Percentiles rank a stretch among this genome's conserved stretches.
Evolutionary conservation across 2,888 invertebrate species (phyloP).

Genomic region (Hecatera dysodea): DNA sequence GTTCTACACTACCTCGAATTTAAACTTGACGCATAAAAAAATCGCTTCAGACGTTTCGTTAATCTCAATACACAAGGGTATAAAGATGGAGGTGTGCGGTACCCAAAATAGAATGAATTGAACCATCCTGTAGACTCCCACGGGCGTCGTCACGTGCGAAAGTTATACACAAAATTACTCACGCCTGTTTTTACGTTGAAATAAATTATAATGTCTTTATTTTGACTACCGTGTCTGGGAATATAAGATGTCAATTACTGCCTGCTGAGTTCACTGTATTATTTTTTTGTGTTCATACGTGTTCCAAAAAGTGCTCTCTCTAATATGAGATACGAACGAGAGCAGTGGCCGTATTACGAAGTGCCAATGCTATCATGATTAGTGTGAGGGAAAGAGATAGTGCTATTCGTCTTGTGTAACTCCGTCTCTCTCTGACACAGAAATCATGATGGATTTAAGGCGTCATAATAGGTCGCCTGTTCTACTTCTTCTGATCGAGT

Average conservation of each 20-base stretch:
- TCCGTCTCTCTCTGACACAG: no score
- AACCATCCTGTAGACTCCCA: conserved; percentile 35
- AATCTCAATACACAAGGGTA: conserved; percentile 40
- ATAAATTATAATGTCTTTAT: conserved; percentile 9
- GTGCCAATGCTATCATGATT: no score
- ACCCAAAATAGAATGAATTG: conserved; percentile 36
- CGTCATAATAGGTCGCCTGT: no score
- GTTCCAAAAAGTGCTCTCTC: no score
- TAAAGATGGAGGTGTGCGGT: conserved; percentile 24
- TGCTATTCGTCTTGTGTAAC: no score
- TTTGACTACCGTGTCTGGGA: conserved; percentile 7
- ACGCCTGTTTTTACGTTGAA: not conserved
- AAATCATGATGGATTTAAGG: no score
- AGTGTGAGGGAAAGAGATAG: no score
- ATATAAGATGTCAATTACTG: conserved; percentile 27
- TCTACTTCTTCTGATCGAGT: no score
- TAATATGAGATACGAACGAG: no score
- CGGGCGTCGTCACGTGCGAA: conserved; percentile 34
- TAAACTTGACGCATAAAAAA: conserved; percentile 25
- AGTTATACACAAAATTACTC: conserved; percentile 28
- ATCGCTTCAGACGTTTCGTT: conserved; percentile 19
- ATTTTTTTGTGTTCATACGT: not conserved
- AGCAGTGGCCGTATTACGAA: no score
- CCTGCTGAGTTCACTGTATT: not conserved
- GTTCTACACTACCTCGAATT: not conserved